These are phyloP conservation scores for Drosophila kikkawai DNA, from an alignment of 1,140 invertebrate species.

Conservation along the genomic window DNA sequence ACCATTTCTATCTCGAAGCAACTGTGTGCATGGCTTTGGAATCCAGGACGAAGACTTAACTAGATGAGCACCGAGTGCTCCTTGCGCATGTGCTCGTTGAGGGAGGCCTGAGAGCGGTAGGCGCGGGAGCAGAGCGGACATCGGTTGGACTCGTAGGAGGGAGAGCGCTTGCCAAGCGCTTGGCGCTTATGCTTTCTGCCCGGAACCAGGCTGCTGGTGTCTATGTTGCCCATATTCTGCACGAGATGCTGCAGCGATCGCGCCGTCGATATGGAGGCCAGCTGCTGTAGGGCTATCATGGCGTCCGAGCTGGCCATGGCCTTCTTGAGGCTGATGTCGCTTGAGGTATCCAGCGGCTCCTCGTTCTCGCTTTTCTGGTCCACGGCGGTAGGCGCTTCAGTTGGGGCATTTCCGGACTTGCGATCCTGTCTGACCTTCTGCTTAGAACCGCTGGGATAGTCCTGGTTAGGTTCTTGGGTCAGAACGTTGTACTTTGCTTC, in stretches of 20 bases:
- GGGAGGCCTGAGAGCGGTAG: constrained; percentile 79
- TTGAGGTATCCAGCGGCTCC: constrained; percentile 36
- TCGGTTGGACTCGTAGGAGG: constrained; percentile 78
- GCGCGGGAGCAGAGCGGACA: constrained; percentile 78
- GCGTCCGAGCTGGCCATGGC: constrained; percentile 58
- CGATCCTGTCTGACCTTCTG: constrained; percentile 16
- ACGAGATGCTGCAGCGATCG: constrained; percentile 74
- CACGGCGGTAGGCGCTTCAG: not conserved
- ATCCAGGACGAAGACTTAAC: not conserved
- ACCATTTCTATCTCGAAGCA: not conserved
- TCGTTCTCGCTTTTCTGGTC: constrained; percentile 62
- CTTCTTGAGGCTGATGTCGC: constrained; percentile 43
- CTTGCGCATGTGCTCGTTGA: constrained; percentile 84
- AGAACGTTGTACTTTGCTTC: constrained; percentile 59
- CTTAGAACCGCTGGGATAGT: constrained; percentile 52
- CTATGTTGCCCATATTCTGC: constrained; percentile 62
- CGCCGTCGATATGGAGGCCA: constrained; percentile 80
- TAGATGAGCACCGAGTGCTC: constrained; percentile 83
- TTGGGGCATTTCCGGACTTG: not conserved
- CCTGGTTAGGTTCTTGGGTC: constrained; percentile 24
- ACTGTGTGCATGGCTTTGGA: not conserved
- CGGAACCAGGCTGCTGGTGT: constrained; percentile 58
- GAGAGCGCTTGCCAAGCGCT: constrained; percentile 57
- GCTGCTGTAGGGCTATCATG: constrained; percentile 75
- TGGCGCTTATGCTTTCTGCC: constrained; percentile 68